Conservation (phyloP, 2,888 invertebrate species). For the Hypomecis punctinalis region DNA sequence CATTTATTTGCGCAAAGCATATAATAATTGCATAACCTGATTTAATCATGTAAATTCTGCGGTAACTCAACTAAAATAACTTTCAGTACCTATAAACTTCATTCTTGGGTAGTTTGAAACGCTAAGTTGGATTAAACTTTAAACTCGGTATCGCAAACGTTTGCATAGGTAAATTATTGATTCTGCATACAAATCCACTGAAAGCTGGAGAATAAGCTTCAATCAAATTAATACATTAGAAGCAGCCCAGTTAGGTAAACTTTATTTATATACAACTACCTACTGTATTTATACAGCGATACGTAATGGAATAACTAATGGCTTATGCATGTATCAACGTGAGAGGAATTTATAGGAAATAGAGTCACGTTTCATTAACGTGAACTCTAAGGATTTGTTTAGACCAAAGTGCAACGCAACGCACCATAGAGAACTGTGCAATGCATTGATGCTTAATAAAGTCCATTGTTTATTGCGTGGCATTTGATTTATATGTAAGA, state of each 20-base stretch:
- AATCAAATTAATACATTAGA: not conserved
- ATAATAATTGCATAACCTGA: too few relatives aligned
- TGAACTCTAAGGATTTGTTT: constrained; percentile 7
- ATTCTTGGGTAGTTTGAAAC: too few relatives aligned
- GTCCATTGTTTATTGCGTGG: too few relatives aligned
- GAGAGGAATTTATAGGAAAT: constrained; percentile 67
- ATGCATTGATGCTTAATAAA: too few relatives aligned
- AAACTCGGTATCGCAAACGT: too few relatives aligned
- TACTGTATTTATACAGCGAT: constrained; percentile 2
- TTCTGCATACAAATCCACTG: not conserved
- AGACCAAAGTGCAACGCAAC: constrained; percentile 2
- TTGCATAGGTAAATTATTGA: too few relatives aligned
- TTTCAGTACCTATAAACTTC: too few relatives aligned
- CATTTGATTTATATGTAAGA: too few relatives aligned
- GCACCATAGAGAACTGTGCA: not conserved
- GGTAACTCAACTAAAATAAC: too few relatives aligned
- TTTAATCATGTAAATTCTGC: too few relatives aligned
- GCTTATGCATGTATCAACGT: constrained; percentile 55
- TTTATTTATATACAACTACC: not conserved
- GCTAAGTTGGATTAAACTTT: too few relatives aligned
- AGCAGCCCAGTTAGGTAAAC: constrained; percentile 5
- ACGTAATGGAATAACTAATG: constrained; percentile 45
- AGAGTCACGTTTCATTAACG: constrained; percentile 25
- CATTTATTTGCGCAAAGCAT: too few relatives aligned
- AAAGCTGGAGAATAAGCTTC: not conserved